Percentiles rank a stretch among this genome's conserved stretches.
Evolutionary conservation across 2,888 invertebrate genomes (phyloP).

Genomic region (Tetragonula carbonaria): DNA sequence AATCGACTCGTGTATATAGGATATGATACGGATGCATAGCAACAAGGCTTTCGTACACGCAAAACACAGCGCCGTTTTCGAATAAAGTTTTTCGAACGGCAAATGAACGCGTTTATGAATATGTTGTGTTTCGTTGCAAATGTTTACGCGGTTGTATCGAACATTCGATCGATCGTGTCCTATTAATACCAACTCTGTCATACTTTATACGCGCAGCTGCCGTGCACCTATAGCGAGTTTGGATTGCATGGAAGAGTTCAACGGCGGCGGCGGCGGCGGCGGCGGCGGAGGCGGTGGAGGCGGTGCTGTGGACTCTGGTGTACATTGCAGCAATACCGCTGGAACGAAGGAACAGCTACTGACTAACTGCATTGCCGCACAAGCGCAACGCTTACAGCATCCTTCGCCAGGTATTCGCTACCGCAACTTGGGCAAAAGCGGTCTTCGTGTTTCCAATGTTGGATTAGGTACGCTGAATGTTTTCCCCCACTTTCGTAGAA

Average conservation of each 20-base stretch:
- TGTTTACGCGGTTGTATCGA: constrained; percentile 48
- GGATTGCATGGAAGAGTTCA: constrained; percentile 98
- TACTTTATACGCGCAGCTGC: constrained; percentile 87
- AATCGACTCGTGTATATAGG: background rate
- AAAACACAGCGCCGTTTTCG: background rate
- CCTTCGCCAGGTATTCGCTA: constrained; percentile 93
- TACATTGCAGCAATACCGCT: constrained; percentile 83
- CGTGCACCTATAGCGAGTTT: constrained; percentile 96
- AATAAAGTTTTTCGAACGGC: background rate
- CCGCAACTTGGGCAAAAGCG: constrained; percentile 97
- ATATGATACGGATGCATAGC: background rate
- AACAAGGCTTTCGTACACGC: background rate
- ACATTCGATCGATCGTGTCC: constrained; percentile 44
- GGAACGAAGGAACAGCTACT: constrained; percentile 86
- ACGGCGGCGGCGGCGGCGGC: constrained; percentile 86
- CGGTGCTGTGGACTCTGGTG: constrained; percentile 84
- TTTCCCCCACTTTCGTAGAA: constrained; percentile 68
- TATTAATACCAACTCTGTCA: constrained; percentile 57
- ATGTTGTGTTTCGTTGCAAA: constrained; percentile 17
- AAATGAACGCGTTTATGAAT: background rate
- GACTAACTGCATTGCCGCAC: constrained; percentile 84
- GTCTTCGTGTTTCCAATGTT: constrained; percentile 96
- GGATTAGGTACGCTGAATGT: constrained; percentile 89
- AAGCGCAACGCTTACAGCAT: constrained; percentile 86
- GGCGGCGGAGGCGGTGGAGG: constrained; percentile 85